Evolutionary conservation across 1,140 invertebrate genomes (phyloP).

Genomic region (Drosophila truncata): DNA sequence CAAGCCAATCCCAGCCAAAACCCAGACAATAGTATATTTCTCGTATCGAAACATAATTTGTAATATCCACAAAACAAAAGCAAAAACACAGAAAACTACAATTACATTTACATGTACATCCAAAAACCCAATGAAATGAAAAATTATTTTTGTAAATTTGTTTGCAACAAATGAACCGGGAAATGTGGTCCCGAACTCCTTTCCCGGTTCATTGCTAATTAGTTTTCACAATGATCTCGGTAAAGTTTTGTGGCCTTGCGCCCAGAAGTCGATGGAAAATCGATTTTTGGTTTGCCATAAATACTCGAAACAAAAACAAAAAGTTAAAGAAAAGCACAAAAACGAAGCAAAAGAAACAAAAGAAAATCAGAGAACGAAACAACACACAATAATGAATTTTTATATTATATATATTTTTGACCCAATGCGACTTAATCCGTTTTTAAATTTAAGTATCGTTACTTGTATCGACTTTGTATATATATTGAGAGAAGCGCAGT

Average conservation of each 20-base stretch:
- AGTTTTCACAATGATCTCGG: slow-evolving; percentile 85
- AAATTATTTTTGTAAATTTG: slow-evolving; percentile 79
- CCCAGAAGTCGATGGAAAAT: slow-evolving; percentile 53
- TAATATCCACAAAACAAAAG: slow-evolving; percentile 7
- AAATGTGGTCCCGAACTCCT: slow-evolving; percentile 6
- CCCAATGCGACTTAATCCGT: slow-evolving; percentile 63
- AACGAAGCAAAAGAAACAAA: slow-evolving; percentile 55
- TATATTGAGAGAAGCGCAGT: slow-evolving; percentile 43
- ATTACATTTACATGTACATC: slow-evolving; percentile 31
- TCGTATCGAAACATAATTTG: slow-evolving; percentile 36
- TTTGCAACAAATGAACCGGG: slow-evolving; percentile 72
- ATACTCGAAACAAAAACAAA: slow-evolving; percentile 66
- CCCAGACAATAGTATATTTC: slow-evolving; percentile 38
- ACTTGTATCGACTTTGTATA: slow-evolving; percentile 53
- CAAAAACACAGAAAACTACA: slow-evolving; percentile 6
- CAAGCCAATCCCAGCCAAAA: slow-evolving; percentile 25
- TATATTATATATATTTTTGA: slow-evolving; percentile 53
- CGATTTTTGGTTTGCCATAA: slow-evolving; percentile 76
- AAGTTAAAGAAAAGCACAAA: slow-evolving; percentile 54
- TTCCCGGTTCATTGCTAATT: slow-evolving; percentile 73
- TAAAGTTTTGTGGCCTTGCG: slow-evolving; percentile 83
- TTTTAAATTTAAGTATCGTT: slow-evolving; percentile 69
- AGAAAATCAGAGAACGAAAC: slow-evolving; percentile 51
- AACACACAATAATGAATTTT: slow-evolving; percentile 46
- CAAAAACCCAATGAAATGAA: slow-evolving; percentile 46